Evolutionary conservation across 1,140 invertebrate species (phyloP), one percentile per base, ranked within the genome.

Genomic region (Streblospio benedicti): DNA sequence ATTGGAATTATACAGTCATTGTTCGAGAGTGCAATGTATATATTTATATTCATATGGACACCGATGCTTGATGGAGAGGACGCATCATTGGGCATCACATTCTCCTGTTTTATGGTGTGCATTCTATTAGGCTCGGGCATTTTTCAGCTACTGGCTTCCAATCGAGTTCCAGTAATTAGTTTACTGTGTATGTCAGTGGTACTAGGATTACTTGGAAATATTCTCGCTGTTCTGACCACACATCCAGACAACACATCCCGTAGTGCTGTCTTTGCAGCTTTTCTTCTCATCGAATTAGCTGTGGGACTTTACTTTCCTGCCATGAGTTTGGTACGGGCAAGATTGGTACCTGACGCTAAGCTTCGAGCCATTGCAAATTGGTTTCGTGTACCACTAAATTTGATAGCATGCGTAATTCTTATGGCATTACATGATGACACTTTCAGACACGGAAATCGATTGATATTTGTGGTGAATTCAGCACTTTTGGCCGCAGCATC

Each of bases 11-110:
- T 86, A 30, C 85, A 87, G 72, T 82, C 84, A 4, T 65, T 86
- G 5, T 87, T 85, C 75, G 86, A 87, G 74, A 83, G 85, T 67
- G 81, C 83, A 12, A 86, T 87, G 81, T 87, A 87, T 69, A 84
- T 84, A 16, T 85, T 87, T 71, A 84, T 87, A 20, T 85, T 87
- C 70, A 73, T 86, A 30, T 87, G 86, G 86, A 87, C 86, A 14
- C 86, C 86, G 0, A 79, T 86, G 32, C 69, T 87, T 71, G 80
- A 63, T 62, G 62, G 67, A 27, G 52, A 81, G 77, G 32, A 85
- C 43, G 67, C 71, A 25, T 68, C 72, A 23, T 61, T 76, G 0
- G 76, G 76, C 23, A 66, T 76, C 51, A 68, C 71, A 6, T 86
- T 86, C 71, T 81, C 85, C 16, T 76, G 78, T 61, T 87, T 86